Evolutionary conservation across 2,113 vertebrate species (phyloP), one percentile per base, ranked within the genome.

Genomic region (Hemichromis elongatus): DNA sequence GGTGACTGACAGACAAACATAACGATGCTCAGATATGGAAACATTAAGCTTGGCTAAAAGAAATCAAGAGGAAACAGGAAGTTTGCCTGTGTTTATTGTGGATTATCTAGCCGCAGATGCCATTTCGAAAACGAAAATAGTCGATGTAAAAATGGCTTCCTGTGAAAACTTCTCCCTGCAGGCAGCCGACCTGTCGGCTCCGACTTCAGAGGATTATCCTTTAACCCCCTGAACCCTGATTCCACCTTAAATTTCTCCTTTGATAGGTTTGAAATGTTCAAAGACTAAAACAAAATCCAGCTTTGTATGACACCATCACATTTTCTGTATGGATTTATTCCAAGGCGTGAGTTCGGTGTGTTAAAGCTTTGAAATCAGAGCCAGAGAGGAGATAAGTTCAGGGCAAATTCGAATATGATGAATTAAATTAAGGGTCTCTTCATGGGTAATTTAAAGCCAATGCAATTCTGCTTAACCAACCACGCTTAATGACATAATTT

Each of bases 201-300:
- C 14, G 13, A 83, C 90, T 86, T 30, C 55, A 73, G 12, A 85
- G 80, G 93, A 92, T 92, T 90, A 94, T 84, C 84, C 80, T 50
- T 53, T 80, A 84, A 82, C 89, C 80, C 61, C 30, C 56, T 55
- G 77, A 84, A 88, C 90, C 86, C 66, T 79, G 80, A 77, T 77
- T 88, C 79, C 68, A 83, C 77, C 83, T 82, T 40, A 40, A 56
- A 73, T 70, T 79, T 79, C 66, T 63, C 14, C 75, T 87, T 63
- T 84, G 89, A 86, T 84, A 79, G 10, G 68, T 89, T n/a, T 50
- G 66, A 11, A 11, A 42, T 28, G 77, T 88, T 82, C 78, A 91
- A 83, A 85, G 85, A 79, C 77, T 80, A 2, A 52, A 77, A 82
- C 63, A 63, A 79, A 88, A 77, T 81, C 79, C 88, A 7, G 21